These are phyloP conservation scores for Drosophila parvula DNA, from an alignment of 1,140 invertebrate genomes.

Conservation along the genomic window DNA sequence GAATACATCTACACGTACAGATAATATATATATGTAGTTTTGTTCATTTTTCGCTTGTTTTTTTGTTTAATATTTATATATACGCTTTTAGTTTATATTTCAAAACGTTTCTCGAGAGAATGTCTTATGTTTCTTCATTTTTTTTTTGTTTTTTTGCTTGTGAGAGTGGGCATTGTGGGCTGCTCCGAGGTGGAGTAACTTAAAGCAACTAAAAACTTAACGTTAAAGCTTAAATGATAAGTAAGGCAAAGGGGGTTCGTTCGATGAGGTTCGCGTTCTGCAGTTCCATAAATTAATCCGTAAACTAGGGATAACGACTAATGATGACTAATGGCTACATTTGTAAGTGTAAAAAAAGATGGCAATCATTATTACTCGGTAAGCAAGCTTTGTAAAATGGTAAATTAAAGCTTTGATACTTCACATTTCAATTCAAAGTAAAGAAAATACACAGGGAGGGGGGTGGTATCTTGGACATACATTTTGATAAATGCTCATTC, in stretches of 20 bases:
- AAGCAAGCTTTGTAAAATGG: conserved; percentile 75
- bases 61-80: conserved; percentile 45
- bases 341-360: conserved; percentile 49
- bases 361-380: conserved; percentile 64
- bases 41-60: conserved; percentile 29
- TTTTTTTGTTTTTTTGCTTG: neutral
- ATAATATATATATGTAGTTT: conserved; percentile 34
- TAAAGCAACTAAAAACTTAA: conserved; percentile 65
- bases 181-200: conserved; percentile 31
- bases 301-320: conserved; percentile 53
- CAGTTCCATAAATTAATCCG: conserved; percentile 44
- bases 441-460: conserved; percentile 25
- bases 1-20: conserved; percentile 76
- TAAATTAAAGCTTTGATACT: conserved; percentile 82
- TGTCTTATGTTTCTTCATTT: conserved; percentile 1
- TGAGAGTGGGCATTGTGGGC: conserved; percentile 48
- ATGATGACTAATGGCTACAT: conserved; percentile 32
- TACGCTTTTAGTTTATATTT: conserved; percentile 23
- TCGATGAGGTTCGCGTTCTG: conserved; percentile 61
- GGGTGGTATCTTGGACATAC: conserved; percentile 33
- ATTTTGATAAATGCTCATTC: conserved; percentile 64
- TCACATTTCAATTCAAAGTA: conserved; percentile 59
- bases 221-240: conserved; percentile 74
- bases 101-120: conserved; percentile 32
- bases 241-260: conserved; percentile 69